These are phyloP conservation scores for Corbicula japonica DNA, from an alignment of 2,888 invertebrate species.

Conservation along the genomic window DNA sequence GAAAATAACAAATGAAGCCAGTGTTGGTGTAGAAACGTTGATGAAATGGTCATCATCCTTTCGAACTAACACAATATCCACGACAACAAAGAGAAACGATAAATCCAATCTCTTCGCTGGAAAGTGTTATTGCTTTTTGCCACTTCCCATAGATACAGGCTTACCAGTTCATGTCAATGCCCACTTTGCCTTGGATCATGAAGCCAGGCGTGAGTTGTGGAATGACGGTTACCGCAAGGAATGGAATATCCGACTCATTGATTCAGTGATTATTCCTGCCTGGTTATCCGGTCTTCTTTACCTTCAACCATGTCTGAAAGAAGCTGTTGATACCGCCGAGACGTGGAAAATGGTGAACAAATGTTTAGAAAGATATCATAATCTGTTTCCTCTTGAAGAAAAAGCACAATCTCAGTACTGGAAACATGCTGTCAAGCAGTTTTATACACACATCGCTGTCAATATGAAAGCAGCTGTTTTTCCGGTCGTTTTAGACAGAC, in stretches of 20 bases:
- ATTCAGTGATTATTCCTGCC: slow-evolving; percentile 11
- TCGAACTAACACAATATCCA: too few relatives aligned
- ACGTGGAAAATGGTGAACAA: background rate
- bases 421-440: background rate
- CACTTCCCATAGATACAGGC: slow-evolving; percentile 78
- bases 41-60: too few relatives aligned
- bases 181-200: slow-evolving; percentile 75
- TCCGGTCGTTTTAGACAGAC: too few relatives aligned
- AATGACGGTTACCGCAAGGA: slow-evolving; percentile 29
- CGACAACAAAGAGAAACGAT: too few relatives aligned
- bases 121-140: slow-evolving; percentile 72
- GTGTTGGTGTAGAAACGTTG: too few relatives aligned
- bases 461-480: too few relatives aligned
- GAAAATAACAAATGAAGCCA: too few relatives aligned
- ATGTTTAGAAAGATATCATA: background rate
- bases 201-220: slow-evolving; percentile 69
- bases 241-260: slow-evolving; percentile 26
- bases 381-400: too few relatives aligned
- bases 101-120: too few relatives aligned
- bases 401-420: too few relatives aligned
- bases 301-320: background rate
- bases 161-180: slow-evolving; percentile 82
- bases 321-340: background rate
- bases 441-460: too few relatives aligned
- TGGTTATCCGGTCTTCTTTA: slow-evolving; percentile 11